Evolutionary conservation across 2,797 vertebrate genomes (phyloP).

Genomic region (Argya squamiceps): DNA sequence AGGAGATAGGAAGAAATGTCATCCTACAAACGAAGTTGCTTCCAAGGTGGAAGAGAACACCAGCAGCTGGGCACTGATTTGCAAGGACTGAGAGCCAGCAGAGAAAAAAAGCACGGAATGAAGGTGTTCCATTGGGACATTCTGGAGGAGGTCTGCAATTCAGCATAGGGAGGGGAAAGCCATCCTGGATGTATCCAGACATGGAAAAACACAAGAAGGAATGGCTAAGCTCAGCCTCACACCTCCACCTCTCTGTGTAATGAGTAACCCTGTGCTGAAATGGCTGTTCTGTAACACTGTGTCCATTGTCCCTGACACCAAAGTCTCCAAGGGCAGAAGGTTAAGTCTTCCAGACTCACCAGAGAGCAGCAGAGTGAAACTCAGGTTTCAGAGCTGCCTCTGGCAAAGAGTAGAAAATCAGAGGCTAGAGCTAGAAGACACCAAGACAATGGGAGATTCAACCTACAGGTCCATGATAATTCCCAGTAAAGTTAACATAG

Average conservation of each 20-base stretch:
- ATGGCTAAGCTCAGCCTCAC: background rate
- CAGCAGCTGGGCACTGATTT: background rate
- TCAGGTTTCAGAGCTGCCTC: background rate
- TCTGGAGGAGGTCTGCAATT: background rate
- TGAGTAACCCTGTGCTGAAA: background rate
- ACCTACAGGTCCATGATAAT: background rate
- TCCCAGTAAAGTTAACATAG: background rate
- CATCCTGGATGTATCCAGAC: background rate
- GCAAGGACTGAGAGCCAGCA: background rate
- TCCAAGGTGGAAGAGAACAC: background rate
- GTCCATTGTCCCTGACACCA: fast-evolving
- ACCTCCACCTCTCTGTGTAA: fast-evolving
- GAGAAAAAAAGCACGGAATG: background rate
- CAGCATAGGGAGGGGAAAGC: background rate
- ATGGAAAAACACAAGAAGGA: background rate
- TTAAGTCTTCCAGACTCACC: background rate
- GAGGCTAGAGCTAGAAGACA: background rate
- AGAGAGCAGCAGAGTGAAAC: background rate
- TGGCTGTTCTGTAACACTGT: background rate
- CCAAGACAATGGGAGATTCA: background rate
- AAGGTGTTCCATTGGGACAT: background rate
- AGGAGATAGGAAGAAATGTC: background rate
- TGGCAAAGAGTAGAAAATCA: background rate
- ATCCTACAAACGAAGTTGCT: background rate
- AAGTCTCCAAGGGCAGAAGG: background rate